Evolutionary conservation across 2,888 invertebrate genomes (phyloP), one percentile per base, ranked within the genome.

Genomic region (Plebejus melissa): DNA sequence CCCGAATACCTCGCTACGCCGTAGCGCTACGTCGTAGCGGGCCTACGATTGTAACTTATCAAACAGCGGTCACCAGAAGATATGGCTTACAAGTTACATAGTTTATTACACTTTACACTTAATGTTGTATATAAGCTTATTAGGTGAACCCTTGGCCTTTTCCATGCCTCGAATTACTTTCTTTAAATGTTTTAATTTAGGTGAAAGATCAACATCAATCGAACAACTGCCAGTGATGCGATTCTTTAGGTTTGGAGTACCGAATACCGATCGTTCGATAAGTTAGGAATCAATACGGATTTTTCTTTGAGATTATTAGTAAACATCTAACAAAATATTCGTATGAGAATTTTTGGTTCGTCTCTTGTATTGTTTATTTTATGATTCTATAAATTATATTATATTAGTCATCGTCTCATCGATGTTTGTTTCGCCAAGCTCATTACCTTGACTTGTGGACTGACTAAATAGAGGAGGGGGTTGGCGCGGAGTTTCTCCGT

Each of bases 371-470:
- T 54, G 16, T 54, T 16, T 46, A 46, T 46, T 46, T 46, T 46
- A 46, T 46, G 4, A 54, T 54, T 16, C 16, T 54, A 13, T 54
- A 54, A 11, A 46, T 46, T 9, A 11, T 9, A 46, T 11, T 9
- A 46, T 11, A 46, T 46, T 46, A 54, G 54, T 54, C 7, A 58
- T 22, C 22, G 58, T 58, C 9, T 60, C 60, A 22, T 22, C 9
- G 60, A 22, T 60, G 28, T 22, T 60, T 28, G 22, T 54, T 13
- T 22, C 65, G 65, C 65, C 65, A 65, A 22, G 65, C 60, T 22
- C 9, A 75, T 94, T 94, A 98, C 98, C 97, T 98, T 98, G 84
- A 99, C 97, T 95, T 98, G 97, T 87, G 99, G 99, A 96, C 98
- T 98, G 96, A 98, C 96, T 91, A 99, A 95, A 94, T 98, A 98